phyloP scores from a whole-genome alignment of 2,797 vertebrate species.

The Phoebastria nigripes region DNA sequence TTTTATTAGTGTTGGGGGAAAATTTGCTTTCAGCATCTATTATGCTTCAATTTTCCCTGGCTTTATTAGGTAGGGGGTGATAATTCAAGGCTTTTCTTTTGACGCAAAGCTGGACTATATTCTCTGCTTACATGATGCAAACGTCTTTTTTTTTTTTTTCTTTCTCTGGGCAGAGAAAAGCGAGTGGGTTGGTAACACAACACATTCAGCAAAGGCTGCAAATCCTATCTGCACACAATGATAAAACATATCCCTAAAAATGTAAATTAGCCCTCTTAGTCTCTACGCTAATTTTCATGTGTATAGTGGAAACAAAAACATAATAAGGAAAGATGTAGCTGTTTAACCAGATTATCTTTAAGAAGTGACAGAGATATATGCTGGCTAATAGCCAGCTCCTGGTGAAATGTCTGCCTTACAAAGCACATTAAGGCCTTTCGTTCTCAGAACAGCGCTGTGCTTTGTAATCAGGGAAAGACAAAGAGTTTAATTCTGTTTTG shows the following conservation, averaged over 20 bases:
- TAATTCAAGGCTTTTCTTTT: background rate
- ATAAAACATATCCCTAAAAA: conserved; percentile 59
- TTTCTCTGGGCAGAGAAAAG: background rate
- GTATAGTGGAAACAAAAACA: conserved; percentile 48
- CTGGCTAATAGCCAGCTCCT: conserved; percentile 48
- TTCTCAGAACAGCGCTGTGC: background rate
- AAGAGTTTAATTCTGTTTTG: conserved; percentile 13
- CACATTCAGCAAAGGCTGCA: background rate
- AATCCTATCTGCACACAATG: conserved; percentile 57
- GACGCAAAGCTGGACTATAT: background rate
- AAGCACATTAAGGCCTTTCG: background rate
- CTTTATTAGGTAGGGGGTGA: background rate
- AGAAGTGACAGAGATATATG: conserved; percentile 37
- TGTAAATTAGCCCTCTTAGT: conserved; percentile 44
- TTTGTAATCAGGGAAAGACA: background rate
- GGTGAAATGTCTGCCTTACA: background rate
- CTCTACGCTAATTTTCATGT: conserved; percentile 63
- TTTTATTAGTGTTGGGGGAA: background rate
- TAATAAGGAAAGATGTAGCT: conserved; percentile 51
- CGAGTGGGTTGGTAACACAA: background rate
- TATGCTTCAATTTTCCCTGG: background rate
- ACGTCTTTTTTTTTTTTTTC: background rate
- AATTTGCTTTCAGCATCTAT: background rate
- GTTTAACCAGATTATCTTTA: conserved; percentile 61
- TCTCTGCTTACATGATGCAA: background rate